Base-by-base conservation (phyloP, 2,113 vertebrate genomes). In the Nansenia antarctica region DNA sequence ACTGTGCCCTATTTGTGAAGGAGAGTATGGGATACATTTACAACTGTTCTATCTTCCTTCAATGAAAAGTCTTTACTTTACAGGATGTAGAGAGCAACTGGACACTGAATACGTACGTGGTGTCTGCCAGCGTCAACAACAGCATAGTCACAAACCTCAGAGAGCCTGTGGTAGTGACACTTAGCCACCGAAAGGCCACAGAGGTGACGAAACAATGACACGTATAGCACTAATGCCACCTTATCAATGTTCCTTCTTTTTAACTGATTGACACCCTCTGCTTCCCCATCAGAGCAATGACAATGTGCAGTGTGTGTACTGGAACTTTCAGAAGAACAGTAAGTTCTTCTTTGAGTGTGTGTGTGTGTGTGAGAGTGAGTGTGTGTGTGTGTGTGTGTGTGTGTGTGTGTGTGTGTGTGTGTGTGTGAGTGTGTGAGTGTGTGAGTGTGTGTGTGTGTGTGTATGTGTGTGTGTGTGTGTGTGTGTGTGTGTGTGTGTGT, bases 321-420 rank as follows among this genome's bases (percentile, higher is more conserved):
- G 96, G 95, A 94, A 97, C 88, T 93, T 96, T 24, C 45, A 67
- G 12, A 89, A 74, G 72, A 93, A 95, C 12, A n/a, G 94, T 95
- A 82, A 92, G 93, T 53, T 66, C 6, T 7, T 66, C 12, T 3
- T 70, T 63, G n/a, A 65, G 15, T 59, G 20, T 30, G 22, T n/a
- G n/a, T n/a, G n/a, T n/a, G n/a, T n/a, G n/a, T n/a, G n/a, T n/a
- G n/a, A n/a, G n/a, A n/a, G n/a, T n/a, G n/a, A n/a, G n/a, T n/a
- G n/a, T n/a, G n/a, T n/a, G n/a, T n/a, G n/a, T n/a, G n/a, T n/a
- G n/a, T n/a, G n/a, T n/a, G n/a, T n/a, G n/a, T n/a, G n/a, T n/a
- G n/a, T n/a, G n/a, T n/a, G n/a, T n/a, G n/a, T n/a, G n/a, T n/a
- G n/a, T n/a, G n/a, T n/a, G n/a, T n/a, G n/a, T n/a, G n/a, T n/a